These are phyloP conservation scores for Heliothis virescens DNA, from an alignment of 1,140 invertebrate species.

Conservation along the genomic window DNA sequence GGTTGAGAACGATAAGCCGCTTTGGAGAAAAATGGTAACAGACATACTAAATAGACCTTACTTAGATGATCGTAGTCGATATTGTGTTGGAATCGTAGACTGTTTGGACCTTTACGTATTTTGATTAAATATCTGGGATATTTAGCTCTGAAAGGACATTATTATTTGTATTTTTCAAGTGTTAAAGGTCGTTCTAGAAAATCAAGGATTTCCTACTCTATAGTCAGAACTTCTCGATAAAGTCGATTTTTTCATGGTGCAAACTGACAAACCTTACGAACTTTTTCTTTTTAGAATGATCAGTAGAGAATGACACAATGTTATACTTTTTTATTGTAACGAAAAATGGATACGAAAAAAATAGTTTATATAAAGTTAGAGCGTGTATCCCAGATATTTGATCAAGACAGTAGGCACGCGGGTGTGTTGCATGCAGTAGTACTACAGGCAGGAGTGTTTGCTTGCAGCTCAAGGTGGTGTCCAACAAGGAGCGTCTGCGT, in stretches of 20 bases:
- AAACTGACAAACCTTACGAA: no score
- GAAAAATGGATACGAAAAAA: no score
- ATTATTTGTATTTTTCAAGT: no score
- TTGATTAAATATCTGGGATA: constrained; percentile 2
- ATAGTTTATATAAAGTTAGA: neutral
- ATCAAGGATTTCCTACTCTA: no score
- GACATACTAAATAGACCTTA: constrained; percentile 19
- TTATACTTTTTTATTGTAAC: no score
- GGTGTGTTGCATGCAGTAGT: neutral
- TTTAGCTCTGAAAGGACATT: neutral
- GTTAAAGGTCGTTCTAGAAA: no score
- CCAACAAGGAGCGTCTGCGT: constrained; percentile 79
- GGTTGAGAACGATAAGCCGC: constrained; percentile 43
- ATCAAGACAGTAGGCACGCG: neutral
- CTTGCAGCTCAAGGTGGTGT: constrained; percentile 77
- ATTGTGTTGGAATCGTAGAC: constrained; percentile 15
- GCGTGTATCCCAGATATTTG: neutral
- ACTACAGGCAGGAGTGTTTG: constrained; percentile 12
- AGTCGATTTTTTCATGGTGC: no score
- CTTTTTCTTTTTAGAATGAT: no score
- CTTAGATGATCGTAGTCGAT: constrained; percentile 20
- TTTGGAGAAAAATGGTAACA: constrained; percentile 42
- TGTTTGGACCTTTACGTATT: neutral
- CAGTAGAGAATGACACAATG: no score
- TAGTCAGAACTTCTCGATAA: no score